Evolutionary conservation across 2,797 vertebrate species (phyloP), one percentile per base, ranked within the genome.

Genomic region (Chaetophractus vellerosus): DNA sequence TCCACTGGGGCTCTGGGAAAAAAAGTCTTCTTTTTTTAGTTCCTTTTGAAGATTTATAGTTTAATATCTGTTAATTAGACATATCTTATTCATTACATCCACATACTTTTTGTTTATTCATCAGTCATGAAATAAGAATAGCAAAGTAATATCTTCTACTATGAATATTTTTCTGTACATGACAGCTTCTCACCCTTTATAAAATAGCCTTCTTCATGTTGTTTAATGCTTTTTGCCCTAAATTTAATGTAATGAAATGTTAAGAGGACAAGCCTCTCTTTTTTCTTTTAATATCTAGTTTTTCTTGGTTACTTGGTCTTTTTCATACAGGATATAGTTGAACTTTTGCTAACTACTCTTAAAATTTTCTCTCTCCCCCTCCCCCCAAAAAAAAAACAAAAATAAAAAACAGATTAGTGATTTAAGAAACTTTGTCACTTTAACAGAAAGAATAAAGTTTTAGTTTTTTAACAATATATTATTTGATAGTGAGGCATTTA

Each of bases 261-360:
- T 90, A 85, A 72, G 21, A 90, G 81, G 88, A 79, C 5, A 92
- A 66, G 74, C 19, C 16, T 26, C 69, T 9, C 71, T 71, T 85
- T 26, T 50, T 78, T 52, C 19, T 80, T 84, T 87, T 81, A 84
- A 72, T 50, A 89, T 28, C 38, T 38, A 38, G 38, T 38, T 38
- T 38, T 38, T 82, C 64, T 94, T 88, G 41, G 36, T 82, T 88
- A 85, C 28, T 61, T 81, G 14, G 24, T 88, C 64, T 91, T 91
- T 23, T 57, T 75, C 63, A 0, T 72, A 48, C 11, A 68, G 41
- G 41, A 52, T 19, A 93, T 8, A 78, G 50, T 78, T 89, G 75
- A 24, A 86, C 93, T 95, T 93, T 85, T 81, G 78, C 31, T 45
- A 89, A 86, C 18, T 82, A 74, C 6, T 78, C 36, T 88, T 57